Percentiles rank a stretch among this genome's conserved stretches.
Conservation (phyloP, 2,888 invertebrate species). For the Schizaphis graminum region DNA sequence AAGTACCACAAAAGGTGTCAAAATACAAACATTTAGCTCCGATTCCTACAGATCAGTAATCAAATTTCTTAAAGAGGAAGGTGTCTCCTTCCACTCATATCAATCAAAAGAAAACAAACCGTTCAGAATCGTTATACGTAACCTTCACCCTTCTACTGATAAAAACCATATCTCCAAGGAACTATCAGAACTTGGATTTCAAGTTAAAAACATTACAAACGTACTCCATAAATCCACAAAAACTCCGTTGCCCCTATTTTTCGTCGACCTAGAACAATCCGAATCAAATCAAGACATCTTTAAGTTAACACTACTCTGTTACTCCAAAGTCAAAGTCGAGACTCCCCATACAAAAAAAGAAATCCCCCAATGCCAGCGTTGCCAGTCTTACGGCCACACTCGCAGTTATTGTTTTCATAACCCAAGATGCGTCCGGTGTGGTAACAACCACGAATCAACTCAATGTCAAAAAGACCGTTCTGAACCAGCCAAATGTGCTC, state of each 20-base stretch:
- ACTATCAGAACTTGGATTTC: not conserved
- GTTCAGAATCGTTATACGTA: not conserved
- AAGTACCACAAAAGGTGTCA: too few relatives aligned
- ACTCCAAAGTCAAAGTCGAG: conserved; percentile 13
- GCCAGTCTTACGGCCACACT: conserved; percentile 21
- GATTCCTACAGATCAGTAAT: too few relatives aligned
- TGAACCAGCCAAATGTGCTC: conserved; percentile 24
- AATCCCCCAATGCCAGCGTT: not conserved
- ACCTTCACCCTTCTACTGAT: not conserved
- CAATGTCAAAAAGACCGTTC: not conserved
- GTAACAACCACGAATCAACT: not conserved
- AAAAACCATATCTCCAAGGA: not conserved
- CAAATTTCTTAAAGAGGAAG: too few relatives aligned
- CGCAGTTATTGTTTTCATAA: not conserved
- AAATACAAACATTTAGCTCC: too few relatives aligned
- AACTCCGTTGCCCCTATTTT: not conserved
- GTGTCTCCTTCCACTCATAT: too few relatives aligned
- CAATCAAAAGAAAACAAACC: too few relatives aligned
- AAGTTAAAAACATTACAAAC: not conserved
- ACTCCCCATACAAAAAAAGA: not conserved
- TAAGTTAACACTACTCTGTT: not conserved
- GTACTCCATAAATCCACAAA: not conserved
- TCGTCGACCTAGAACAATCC: not conserved
- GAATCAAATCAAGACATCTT: not conserved
- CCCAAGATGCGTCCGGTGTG: conserved; percentile 15